Evolutionary conservation across 2,797 vertebrate genomes (phyloP), one percentile per base, ranked within the genome.

Genomic region (Diplodus puntazzo): DNA sequence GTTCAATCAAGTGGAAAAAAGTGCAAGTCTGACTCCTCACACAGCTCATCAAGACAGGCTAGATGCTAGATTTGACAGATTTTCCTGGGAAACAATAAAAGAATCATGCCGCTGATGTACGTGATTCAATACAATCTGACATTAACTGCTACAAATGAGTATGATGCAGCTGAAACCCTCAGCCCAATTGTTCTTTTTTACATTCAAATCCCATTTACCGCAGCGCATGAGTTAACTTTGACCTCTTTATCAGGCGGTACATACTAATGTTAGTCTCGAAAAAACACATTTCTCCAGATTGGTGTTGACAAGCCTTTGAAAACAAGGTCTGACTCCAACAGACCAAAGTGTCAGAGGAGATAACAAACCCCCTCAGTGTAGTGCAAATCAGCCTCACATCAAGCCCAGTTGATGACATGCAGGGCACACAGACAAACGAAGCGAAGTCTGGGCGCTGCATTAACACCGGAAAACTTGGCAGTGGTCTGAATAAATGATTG

Each of bases 321-420:
- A 81, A 73, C 18, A 67, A 82, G n/a, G 54, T 63, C 59, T 46
- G 67, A 80, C 49, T 43, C 69, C 27, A 60, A 67, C 70, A 59
- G 68, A 79, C 43, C 54, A 9, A 20, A 79, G 49, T 67, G 66
- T 75, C 55, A 75, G 69, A 81, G 54, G 46, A 63, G 55, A 81
- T 53, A 60, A 64, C 45, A 69, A 71, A 62, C 63, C 18, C n/a
- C 42, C 68, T 39, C 1, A 2, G 23, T 50, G 46, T 6, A 27
- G 67, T 27, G 58, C 54, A 87, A 85, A 83, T 83, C 83, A 89
- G 83, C 76, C 86, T 76, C 90, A 74, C 64, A 88, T 86, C 85
- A 86, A 77, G 80, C 73, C 75, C 52, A 14, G 67, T 59, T 71
- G 77, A 82, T 54, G 71, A 61, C 80, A 84, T 80, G 86, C 80